A percentile compares a stretch with the other conserved stretches of the same genome.
phyloP scores from a whole-genome alignment of 2,888 invertebrate species.

The Athrips mouffetella region DNA sequence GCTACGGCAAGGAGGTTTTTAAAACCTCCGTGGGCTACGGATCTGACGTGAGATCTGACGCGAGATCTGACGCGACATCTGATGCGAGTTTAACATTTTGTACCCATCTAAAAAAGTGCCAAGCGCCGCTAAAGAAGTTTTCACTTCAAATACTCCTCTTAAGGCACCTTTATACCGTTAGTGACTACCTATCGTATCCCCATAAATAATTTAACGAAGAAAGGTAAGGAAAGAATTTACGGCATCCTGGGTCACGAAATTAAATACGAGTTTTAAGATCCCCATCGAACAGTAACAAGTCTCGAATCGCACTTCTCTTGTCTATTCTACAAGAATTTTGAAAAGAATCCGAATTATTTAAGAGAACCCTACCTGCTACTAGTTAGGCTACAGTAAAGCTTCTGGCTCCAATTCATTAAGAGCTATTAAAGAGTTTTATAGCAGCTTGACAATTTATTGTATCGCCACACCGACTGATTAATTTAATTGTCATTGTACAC shows the following conservation, averaged over 20 bases:
- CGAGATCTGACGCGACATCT: too few species aligned
- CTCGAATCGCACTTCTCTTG: conserved; percentile 40
- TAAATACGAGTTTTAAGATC: conserved; percentile 54
- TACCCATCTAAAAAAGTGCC: too few species aligned
- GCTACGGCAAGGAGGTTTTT: too few species aligned
- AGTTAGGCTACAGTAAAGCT: conserved; percentile 23
- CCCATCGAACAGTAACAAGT: conserved; percentile 31
- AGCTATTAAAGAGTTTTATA: conserved; percentile 66
- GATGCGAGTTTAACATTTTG: too few species aligned
- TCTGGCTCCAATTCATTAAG: conserved; percentile 65
- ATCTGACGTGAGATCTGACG: too few species aligned
- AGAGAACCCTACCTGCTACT: conserved; percentile 60
- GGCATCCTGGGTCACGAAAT: conserved; percentile 46
- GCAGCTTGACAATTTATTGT: conserved; percentile 57
- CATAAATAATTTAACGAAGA: conserved; percentile 21
- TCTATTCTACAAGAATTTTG: conserved; percentile 57
- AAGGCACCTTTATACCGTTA: too few species aligned
- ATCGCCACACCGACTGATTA: conserved; percentile 51
- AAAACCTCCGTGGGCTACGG: too few species aligned
- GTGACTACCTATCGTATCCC: not conserved
- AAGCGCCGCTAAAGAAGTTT: too few species aligned
- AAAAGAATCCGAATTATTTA: conserved; percentile 50
- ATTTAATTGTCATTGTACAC: conserved; percentile 62
- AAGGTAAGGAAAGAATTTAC: conserved; percentile 29
- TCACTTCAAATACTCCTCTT: too few species aligned